These are phyloP conservation scores for Cochlearius cochlearius DNA, from an alignment of 2,113 vertebrate genomes.

Conservation along the genomic window DNA sequence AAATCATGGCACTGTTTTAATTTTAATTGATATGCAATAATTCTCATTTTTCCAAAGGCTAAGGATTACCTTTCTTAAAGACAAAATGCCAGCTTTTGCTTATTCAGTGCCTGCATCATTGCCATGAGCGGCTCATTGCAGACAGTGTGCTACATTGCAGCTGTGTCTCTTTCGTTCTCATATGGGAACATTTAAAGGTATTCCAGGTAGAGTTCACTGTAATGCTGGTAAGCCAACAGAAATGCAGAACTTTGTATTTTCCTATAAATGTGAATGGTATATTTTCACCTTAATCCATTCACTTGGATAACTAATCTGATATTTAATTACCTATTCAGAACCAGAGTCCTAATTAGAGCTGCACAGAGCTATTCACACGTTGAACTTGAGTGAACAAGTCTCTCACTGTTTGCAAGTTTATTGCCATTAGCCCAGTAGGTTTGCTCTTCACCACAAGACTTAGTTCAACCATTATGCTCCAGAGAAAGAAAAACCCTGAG, in stretches of 20 bases:
- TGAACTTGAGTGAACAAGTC: background rate
- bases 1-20: background rate
- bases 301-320: background rate
- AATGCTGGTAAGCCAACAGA: background rate
- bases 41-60: background rate
- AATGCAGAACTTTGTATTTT: background rate
- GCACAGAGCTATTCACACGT: background rate
- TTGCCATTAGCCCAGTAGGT: constrained; percentile 18
- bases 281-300: background rate
- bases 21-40: background rate
- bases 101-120: background rate
- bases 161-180: background rate
- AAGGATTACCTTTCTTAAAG: background rate
- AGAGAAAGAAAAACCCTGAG: constrained; percentile 21
- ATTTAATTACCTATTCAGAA: constrained; percentile 36
- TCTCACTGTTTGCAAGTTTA: constrained; percentile 6
- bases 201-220: background rate
- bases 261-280: background rate
- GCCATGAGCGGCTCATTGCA: background rate
- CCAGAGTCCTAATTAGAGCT: constrained; percentile 6
- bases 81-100: background rate
- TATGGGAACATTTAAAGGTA: background rate
- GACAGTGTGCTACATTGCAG: background rate
- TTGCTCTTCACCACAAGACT: constrained; percentile 26
- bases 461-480: constrained; percentile 21